These are phyloP conservation scores for Andrena praecox DNA, from an alignment of 2,888 invertebrate genomes.

Conservation along the genomic window DNA sequence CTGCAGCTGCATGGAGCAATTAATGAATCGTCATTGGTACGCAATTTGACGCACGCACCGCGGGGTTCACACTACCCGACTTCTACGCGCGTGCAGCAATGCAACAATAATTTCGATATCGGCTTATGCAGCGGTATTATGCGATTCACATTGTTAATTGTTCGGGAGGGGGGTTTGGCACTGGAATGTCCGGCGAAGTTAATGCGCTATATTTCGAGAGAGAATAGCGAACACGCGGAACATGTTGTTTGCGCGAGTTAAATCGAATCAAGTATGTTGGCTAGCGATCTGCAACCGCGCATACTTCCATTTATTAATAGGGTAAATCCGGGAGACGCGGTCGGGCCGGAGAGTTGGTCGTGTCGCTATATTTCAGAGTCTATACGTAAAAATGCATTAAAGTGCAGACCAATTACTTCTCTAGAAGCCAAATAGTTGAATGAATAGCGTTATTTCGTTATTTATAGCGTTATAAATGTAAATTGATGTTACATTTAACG, in stretches of 20 bases:
- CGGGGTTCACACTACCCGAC: not conserved
- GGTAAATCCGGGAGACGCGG: too few relatives aligned
- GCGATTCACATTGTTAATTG: constrained; percentile 65
- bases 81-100: constrained; percentile 22
- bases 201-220: constrained; percentile 57
- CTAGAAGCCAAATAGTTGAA: too few relatives aligned
- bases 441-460: too few relatives aligned
- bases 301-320: too few relatives aligned
- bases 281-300: constrained; percentile 18
- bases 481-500: too few relatives aligned
- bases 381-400: too few relatives aligned
- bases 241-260: constrained; percentile 45
- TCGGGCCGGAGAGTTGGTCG: too few relatives aligned
- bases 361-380: too few relatives aligned
- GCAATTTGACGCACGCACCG: constrained; percentile 16
- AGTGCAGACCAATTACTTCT: too few relatives aligned
- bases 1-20: not conserved
- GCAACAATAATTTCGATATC: constrained; percentile 63
- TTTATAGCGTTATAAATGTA: too few relatives aligned
- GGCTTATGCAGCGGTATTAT: constrained; percentile 50
- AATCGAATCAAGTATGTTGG: constrained; percentile 15
- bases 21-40: constrained; percentile 1
- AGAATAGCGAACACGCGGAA: constrained; percentile 2
- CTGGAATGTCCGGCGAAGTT: constrained; percentile 39
- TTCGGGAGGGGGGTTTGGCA: constrained; percentile 37